A percentile compares a stretch with the other conserved stretches of the same genome.
Conservation (phyloP, 2,797 vertebrate species). For the Distichodus sexfasciatus region DNA sequence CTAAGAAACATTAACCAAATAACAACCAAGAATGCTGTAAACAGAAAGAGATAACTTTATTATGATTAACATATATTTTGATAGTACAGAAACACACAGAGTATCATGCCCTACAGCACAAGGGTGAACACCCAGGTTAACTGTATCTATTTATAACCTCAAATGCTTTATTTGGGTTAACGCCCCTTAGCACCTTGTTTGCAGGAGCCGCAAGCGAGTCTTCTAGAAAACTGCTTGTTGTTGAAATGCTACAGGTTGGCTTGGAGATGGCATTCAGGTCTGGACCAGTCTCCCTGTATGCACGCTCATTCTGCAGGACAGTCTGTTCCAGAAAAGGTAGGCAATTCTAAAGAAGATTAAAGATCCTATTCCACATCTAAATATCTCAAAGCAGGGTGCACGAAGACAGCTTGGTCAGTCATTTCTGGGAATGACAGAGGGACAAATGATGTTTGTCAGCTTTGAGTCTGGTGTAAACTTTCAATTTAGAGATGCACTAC, state of each 20-base stretch:
- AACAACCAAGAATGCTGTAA: background rate
- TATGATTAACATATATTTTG: background rate
- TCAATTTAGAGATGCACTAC: too few species aligned
- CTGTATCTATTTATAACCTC: constrained; percentile 23
- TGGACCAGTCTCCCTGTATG: constrained; percentile 22
- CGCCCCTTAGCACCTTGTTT: constrained; percentile 42
- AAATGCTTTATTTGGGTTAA: constrained; percentile 48
- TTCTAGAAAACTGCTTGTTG: constrained; percentile 61
- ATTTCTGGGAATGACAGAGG: too few species aligned
- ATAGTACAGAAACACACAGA: background rate
- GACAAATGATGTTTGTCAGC: too few species aligned
- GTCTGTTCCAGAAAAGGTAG: constrained; percentile 1
- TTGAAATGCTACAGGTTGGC: constrained; percentile 21
- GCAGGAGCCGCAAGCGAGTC: constrained; percentile 28
- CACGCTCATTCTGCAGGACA: constrained; percentile 13
- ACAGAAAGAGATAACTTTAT: background rate
- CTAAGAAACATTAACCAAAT: background rate
- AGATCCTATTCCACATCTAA: constrained; percentile 2
- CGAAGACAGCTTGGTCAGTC: too few species aligned
- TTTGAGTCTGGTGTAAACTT: too few species aligned
- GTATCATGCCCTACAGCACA: constrained; percentile 4
- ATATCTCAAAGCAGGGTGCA: too few species aligned
- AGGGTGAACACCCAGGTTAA: constrained; percentile 21
- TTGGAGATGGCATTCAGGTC: constrained; percentile 31
- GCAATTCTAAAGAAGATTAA: constrained; percentile 6